phyloP scores from a whole-genome alignment of 1,140 invertebrate genomes.

The Bombus waltoni region DNA sequence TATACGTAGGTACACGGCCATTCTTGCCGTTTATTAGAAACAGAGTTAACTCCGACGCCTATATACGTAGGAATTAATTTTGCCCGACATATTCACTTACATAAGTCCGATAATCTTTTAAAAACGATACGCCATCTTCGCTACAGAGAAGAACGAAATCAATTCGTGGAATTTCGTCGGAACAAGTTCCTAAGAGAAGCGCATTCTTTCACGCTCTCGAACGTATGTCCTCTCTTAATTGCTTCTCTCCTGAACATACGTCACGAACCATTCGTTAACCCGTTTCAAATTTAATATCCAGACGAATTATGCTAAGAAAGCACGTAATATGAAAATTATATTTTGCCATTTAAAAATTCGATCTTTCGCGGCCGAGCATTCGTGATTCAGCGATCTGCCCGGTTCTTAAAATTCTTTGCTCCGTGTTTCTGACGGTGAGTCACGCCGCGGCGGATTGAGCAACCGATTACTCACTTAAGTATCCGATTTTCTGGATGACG shows the following conservation, averaged over 20 bases:
- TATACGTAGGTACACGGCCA: too few relatives aligned
- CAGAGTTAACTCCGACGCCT: too few relatives aligned
- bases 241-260: neutral
- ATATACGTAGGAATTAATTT: too few relatives aligned
- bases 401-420: constrained; percentile 34
- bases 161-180: neutral
- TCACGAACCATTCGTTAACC: neutral
- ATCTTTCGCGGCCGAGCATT: too few relatives aligned
- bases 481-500: constrained; percentile 18
- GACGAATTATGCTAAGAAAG: neutral
- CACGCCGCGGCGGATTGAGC: constrained; percentile 31
- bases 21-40: too few relatives aligned
- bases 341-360: neutral
- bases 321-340: too few relatives aligned
- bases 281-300: too few relatives aligned
- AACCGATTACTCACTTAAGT: constrained; percentile 55
- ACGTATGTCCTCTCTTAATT: neutral
- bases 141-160: neutral
- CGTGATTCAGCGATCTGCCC: neutral
- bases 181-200: neutral
- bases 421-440: constrained; percentile 36
- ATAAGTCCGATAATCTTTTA: too few relatives aligned
- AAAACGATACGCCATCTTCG: too few relatives aligned
- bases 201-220: too few relatives aligned
- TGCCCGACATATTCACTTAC: too few relatives aligned